These are phyloP conservation scores for Malthinus flaveolus DNA, from an alignment of 2,888 invertebrate genomes.

Conservation along the genomic window DNA sequence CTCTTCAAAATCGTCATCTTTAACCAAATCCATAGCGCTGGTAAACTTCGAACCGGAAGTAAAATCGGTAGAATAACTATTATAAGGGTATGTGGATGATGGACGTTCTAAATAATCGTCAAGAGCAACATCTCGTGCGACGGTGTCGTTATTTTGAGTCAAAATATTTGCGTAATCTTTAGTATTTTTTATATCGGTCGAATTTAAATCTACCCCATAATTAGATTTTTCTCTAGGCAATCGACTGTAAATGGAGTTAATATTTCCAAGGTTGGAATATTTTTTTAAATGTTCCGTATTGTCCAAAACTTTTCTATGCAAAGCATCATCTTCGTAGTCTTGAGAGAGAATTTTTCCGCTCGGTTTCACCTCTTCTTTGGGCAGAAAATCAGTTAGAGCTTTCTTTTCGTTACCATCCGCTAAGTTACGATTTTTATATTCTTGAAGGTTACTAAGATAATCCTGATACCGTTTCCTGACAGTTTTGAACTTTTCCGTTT, in stretches of 20 bases:
- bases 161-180: slow-evolving; percentile 21
- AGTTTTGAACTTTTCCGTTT: slow-evolving; percentile 62
- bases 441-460: slow-evolving; percentile 32
- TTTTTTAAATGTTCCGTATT: slow-evolving; percentile 5
- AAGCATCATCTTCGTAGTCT: slow-evolving; percentile 32
- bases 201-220: slow-evolving; percentile 10
- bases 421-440: slow-evolving; percentile 18
- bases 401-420: neutral
- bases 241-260: slow-evolving; percentile 15
- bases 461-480: slow-evolving; percentile 50
- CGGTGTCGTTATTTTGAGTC: slow-evolving; percentile 12
- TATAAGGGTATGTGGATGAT: too few species aligned
- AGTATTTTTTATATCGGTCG: slow-evolving; percentile 10
- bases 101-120: too few species aligned
- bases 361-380: neutral
- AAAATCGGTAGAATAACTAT: too few species aligned
- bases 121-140: too few species aligned
- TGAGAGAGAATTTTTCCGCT: slow-evolving; percentile 12
- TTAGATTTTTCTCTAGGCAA: slow-evolving; percentile 1
- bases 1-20: too few species aligned
- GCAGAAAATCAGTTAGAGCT: too few species aligned
- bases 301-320: slow-evolving; percentile 9
- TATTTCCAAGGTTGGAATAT: slow-evolving; percentile 21
- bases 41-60: too few species aligned
- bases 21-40: too few species aligned